Evolutionary conservation across 64 coral and sea anemone species (phyloP), one percentile per base, ranked within the genome.

Genomic region (Orbicella faveolata): DNA sequence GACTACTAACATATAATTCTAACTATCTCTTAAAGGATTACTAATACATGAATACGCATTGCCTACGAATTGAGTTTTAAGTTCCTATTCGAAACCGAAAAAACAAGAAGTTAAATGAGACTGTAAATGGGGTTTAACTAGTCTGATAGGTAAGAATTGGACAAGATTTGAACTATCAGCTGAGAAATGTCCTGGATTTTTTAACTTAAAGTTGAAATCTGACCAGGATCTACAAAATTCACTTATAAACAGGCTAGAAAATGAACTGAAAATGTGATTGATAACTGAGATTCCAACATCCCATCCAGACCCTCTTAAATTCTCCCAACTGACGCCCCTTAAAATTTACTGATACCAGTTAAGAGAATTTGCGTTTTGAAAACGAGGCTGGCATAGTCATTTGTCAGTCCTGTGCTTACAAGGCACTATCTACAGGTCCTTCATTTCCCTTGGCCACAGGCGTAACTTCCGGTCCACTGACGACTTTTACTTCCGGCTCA

Each of bases 361-460:
- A 26, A 70, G 67, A 26, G 67, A 70, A 70, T 25, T 33, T 70
- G 6, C 67, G 8, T n/a, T 20, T 70, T 77, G 11, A 17, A 4
- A 67, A 20, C 48, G 23, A 1, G 16, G 41, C 35, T 83, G n/a
- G 12, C 17, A 59, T 6, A 37, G 34, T 37, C 34, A 66, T n/a
- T 63, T 48, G 41, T 48, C 41, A 26, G 51, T 34, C 23, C n/a
- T 79, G 3, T 79, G 23, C 4, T 79, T 72, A 85, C 35, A 85
- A 73, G 4, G 82, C 82, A 85, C 64, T 85, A 23, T 85, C 82
- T 52, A 72, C 63, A 39, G 36, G 3, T 85, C 53, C 36, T 17
- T 10, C 65, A 15, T 72, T 66, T 85, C 53, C 16, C 64, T 30
- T 85, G 9, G 21, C n/a, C 18, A n/a, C 65, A 17, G 36, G 10